Evolutionary conservation across 2,113 vertebrate genomes (phyloP).

Genomic region (Neolamprologus cancellatus): DNA sequence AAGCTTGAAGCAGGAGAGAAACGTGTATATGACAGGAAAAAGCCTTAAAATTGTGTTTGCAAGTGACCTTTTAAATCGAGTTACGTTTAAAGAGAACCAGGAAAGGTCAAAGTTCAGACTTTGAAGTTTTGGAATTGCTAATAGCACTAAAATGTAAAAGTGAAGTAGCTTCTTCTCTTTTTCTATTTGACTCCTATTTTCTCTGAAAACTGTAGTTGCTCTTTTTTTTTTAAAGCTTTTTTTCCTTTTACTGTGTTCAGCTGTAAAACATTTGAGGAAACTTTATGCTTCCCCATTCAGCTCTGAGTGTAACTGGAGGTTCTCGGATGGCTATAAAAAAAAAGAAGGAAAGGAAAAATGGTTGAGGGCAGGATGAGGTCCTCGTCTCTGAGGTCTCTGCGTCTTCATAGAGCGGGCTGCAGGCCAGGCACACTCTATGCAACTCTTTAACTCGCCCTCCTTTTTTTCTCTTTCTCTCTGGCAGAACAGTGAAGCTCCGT

Average conservation of each 20-base stretch:
- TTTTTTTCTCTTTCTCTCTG: background rate
- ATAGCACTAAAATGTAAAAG: slow-evolving; percentile 4
- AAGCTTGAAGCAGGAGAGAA: background rate
- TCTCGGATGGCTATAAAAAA: slow-evolving; percentile 58
- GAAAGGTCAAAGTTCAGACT: slow-evolving; percentile 32
- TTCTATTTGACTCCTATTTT: background rate
- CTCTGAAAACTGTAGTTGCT: slow-evolving; percentile 8
- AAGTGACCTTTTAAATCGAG: background rate
- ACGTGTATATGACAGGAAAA: background rate
- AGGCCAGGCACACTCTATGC: slow-evolving; percentile 52
- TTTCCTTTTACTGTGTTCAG: slow-evolving; percentile 48
- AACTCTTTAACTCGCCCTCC: background rate
- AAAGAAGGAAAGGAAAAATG: slow-evolving; percentile 63
- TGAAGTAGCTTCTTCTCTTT: slow-evolving; percentile 8
- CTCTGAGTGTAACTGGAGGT: slow-evolving; percentile 63
- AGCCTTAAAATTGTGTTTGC: slow-evolving; percentile 19
- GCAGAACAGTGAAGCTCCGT: slow-evolving; percentile 28
- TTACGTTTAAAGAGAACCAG: background rate
- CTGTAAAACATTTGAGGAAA: slow-evolving; percentile 70
- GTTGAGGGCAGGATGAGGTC: slow-evolving; percentile 64
- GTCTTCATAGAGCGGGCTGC: slow-evolving; percentile 33
- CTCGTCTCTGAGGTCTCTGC: slow-evolving; percentile 50
- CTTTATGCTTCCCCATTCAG: slow-evolving; percentile 67
- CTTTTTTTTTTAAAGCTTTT: background rate
- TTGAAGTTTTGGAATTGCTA: slow-evolving; percentile 12